Conservation (phyloP, 2,113 vertebrate species). For the Emydocephalus ijimae region DNA sequence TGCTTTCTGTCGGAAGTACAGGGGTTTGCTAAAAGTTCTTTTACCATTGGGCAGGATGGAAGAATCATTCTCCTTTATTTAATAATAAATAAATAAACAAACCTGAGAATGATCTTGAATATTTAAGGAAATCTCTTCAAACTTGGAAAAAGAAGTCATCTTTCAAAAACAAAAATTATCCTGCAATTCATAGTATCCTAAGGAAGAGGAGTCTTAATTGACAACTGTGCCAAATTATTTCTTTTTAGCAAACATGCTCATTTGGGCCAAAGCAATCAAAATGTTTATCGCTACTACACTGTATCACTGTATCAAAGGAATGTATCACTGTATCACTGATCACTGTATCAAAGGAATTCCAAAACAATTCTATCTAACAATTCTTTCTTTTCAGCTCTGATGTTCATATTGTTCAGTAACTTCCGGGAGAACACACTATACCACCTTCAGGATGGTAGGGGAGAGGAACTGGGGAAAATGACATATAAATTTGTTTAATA, state of each 20-base stretch:
- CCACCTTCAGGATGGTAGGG: background rate
- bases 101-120: background rate
- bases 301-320: too few relatives aligned
- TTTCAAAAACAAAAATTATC: conserved; percentile 42
- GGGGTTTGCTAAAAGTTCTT: background rate
- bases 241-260: background rate
- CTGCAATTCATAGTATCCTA: fast-evolving
- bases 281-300: background rate
- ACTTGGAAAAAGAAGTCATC: conserved; percentile 57
- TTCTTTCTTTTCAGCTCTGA: background rate
- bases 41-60: background rate
- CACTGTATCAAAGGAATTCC: background rate
- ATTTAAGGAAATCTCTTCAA: conserved; percentile 44
- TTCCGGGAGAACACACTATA: background rate
- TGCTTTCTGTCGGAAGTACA: background rate
- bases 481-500: background rate
- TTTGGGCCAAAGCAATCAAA: background rate
- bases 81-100: background rate
- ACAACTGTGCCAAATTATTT: background rate
- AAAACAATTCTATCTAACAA: background rate
- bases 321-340: too few relatives aligned
- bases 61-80: background rate
- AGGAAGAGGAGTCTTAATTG: background rate
- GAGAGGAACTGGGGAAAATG: background rate
- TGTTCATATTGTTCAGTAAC: background rate